phyloP scores from a whole-genome alignment of 2,797 vertebrate genomes.

The Coccyzus lansbergi region DNA sequence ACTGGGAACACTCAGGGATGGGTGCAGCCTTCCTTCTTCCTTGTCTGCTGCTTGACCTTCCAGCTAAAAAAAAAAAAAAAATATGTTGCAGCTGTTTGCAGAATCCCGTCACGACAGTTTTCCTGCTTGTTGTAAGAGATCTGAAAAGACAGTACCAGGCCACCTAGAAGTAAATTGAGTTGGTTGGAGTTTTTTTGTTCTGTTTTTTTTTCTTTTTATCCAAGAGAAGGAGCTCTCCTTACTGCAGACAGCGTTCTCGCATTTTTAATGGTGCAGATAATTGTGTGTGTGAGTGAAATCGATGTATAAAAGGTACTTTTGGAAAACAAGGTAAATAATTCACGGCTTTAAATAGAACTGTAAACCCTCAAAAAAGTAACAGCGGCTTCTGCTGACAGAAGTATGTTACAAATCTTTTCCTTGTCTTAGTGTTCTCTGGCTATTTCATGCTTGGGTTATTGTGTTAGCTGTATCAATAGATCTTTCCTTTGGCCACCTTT shows the following conservation, averaged over 20 bases:
- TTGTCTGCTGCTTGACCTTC: background rate
- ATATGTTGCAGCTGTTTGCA: background rate
- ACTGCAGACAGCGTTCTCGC: background rate
- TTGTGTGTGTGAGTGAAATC: background rate
- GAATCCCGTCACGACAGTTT: background rate
- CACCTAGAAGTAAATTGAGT: conserved; percentile 16
- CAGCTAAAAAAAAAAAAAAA: background rate
- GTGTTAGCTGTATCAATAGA: background rate
- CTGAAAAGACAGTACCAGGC: conserved; percentile 52
- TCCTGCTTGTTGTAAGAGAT: conserved; percentile 5
- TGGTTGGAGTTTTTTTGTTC: background rate
- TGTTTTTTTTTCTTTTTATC: background rate
- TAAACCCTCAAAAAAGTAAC: background rate
- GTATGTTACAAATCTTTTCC: conserved; percentile 24
- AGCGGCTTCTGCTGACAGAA: conserved; percentile 16
- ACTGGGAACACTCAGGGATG: background rate
- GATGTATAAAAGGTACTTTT: background rate
- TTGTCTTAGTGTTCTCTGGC: background rate
- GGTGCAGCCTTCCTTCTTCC: background rate
- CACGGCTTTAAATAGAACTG: background rate
- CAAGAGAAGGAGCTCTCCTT: background rate
- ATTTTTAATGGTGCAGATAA: background rate
- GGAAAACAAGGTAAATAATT: background rate
- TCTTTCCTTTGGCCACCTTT: conserved; percentile 33
- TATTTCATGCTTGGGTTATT: conserved; percentile 43